Evolutionary conservation across 2,888 invertebrate genomes (phyloP), one percentile per base, ranked within the genome.

Genomic region (Dryomyza anilis): DNA sequence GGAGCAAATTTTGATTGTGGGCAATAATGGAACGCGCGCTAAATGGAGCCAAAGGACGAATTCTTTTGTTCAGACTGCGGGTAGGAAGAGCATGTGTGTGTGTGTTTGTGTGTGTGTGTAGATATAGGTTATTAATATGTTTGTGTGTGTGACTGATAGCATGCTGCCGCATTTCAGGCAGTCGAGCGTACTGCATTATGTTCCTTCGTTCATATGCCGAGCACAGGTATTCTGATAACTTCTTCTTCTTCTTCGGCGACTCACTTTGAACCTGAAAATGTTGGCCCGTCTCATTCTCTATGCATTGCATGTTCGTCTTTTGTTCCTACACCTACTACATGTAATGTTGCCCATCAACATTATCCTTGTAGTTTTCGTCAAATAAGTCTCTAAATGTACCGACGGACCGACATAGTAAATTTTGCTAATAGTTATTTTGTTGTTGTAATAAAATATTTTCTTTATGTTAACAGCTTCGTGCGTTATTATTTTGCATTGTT

Each of bases 121-220:
- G 46, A 8, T 33, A 6, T 33, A 33, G n/a, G n/a, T n/a, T n/a
- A n/a, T n/a, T n/a, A n/a, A n/a, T n/a, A n/a, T n/a, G n/a, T n/a
- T n/a, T n/a, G n/a, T 43, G 43, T 1, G 2, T 43, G 43, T 16
- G 43, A 21, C 23, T 50, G 25, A 55, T n/a, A 36, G 21, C 36
- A 55, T 55, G 36, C 55, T 33, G 55, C 55, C 27, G n/a, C n/a
- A n/a, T n/a, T 21, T 27, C 21, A 36, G 55, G 36, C 33, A 55
- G 21, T 36, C 19, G 25, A 50, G 50, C 55, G 36, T 21, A 36
- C 33, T 21, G 6, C 14, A 48, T 36, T 48, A 48, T 23, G 19
- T 36, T 33, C 36, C 23, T 36, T 36, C 23, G 48, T 21, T 14
- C 23, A 48, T 14, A 14, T 33, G 14, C 19, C 21, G 21, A 19